Percentiles rank a stretch among this genome's conserved stretches.
Evolutionary conservation across 2,888 invertebrate species (phyloP).

Genomic region (Ethmia dodecea): DNA sequence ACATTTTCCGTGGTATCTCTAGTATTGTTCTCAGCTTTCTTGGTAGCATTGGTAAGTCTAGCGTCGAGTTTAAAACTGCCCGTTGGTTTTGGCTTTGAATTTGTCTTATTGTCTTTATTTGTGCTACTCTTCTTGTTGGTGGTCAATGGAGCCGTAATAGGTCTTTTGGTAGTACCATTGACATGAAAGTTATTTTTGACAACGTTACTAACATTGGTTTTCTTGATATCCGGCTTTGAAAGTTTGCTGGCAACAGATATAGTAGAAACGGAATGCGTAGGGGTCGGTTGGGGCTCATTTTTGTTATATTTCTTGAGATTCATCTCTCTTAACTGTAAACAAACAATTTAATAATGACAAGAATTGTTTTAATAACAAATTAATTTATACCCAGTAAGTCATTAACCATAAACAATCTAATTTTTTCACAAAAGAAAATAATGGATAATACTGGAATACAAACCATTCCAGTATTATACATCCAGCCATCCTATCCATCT

Average conservation of each 20-base stretch:
- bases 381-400: neutral
- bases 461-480: no score
- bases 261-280: neutral
- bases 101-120: neutral
- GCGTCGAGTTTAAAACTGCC: neutral
- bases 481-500: no score
- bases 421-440: neutral
- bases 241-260: conserved; percentile 10
- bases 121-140: conserved; percentile 11
- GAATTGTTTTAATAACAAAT: no score
- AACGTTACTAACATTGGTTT: conserved; percentile 7
- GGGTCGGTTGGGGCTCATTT: conserved; percentile 13
- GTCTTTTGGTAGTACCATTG: conserved; percentile 28
- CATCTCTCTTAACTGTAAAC: conserved; percentile 50
- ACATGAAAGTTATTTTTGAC: conserved; percentile 31
- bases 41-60: neutral
- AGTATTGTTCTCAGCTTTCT: neutral
- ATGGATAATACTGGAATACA: no score
- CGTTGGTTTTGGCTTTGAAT: neutral
- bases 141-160: conserved; percentile 23
- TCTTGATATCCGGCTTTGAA: conserved; percentile 14
- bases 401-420: neutral
- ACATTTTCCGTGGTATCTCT: no score
- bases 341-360: no score
- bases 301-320: conserved; percentile 56